Evolutionary conservation across 2,888 invertebrate genomes (phyloP).

Genomic region (Ennomos fuscantarius): DNA sequence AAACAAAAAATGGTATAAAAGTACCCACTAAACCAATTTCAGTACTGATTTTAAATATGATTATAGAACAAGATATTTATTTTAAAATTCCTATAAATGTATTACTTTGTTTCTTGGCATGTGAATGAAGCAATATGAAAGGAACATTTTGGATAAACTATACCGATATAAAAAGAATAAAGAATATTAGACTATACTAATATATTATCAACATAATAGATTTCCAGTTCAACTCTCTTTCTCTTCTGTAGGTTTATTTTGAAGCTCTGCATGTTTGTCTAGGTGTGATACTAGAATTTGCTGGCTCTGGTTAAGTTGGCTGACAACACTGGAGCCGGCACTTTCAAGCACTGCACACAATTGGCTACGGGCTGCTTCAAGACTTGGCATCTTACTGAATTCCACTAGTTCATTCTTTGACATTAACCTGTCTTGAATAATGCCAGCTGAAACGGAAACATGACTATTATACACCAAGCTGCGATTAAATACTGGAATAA

Average conservation of each 20-base stretch:
- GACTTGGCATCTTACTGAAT: slow-evolving; percentile 87
- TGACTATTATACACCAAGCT: too few species aligned
- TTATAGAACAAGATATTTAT: too few species aligned
- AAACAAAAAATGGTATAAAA: too few species aligned
- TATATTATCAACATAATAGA: slow-evolving; percentile 25
- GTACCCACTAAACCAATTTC: too few species aligned
- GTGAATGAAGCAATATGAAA: neutral
- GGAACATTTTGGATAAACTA: slow-evolving; percentile 21
- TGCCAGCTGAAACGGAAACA: slow-evolving; percentile 85
- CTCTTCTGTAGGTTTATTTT: slow-evolving; percentile 45
- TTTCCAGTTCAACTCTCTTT: slow-evolving; percentile 43
- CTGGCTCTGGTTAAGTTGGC: slow-evolving; percentile 88
- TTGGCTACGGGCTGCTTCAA: slow-evolving; percentile 87
- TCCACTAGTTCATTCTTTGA: slow-evolving; percentile 88
- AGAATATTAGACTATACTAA: slow-evolving; percentile 42
- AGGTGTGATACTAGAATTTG: slow-evolving; percentile 88
- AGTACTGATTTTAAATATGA: too few species aligned
- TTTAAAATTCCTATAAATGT: too few species aligned
- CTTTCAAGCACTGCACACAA: slow-evolving; percentile 89
- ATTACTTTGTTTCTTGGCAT: neutral
- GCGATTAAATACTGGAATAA: too few species aligned
- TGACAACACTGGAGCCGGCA: slow-evolving; percentile 87
- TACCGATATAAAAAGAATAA: slow-evolving; percentile 27
- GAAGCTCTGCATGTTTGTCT: slow-evolving; percentile 82
- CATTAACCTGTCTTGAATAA: slow-evolving; percentile 88